A percentile compares a stretch with the other conserved stretches of the same genome.
These are phyloP conservation scores for Stegophylla sp. DNA, from an alignment of 2,888 invertebrate species.

Conservation along the genomic window DNA sequence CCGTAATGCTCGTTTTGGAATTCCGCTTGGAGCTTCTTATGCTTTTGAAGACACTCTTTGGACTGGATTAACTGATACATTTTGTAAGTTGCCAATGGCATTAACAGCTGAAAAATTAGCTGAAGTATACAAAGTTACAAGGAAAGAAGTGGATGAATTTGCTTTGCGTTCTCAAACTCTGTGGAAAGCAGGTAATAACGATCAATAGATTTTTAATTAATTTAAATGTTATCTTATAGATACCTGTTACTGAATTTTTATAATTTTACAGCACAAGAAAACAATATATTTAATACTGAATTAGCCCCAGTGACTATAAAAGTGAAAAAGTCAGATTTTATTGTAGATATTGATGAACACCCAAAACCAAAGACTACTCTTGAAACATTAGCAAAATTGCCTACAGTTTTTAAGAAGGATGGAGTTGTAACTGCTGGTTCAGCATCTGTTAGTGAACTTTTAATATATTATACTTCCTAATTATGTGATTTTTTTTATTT, in stretches of 20 bases:
- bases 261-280: slow-evolving; percentile 78
- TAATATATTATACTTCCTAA: neutral
- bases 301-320: slow-evolving; percentile 84
- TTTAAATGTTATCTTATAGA: too few relatives aligned
- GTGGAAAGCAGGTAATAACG: slow-evolving; percentile 79
- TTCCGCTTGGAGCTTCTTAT: slow-evolving; percentile 78
- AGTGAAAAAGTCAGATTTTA: slow-evolving; percentile 81
- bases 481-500: slow-evolving; percentile 12
- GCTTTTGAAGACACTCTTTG: slow-evolving; percentile 89
- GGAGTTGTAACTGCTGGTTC: slow-evolving; percentile 93
- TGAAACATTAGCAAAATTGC: slow-evolving; percentile 83
- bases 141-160: slow-evolving; percentile 85
- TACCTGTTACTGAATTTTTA: slow-evolving; percentile 9
- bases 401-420: slow-evolving; percentile 90
- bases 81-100: slow-evolving; percentile 93
- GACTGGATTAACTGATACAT: slow-evolving; percentile 85
- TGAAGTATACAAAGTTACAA: slow-evolving; percentile 79
- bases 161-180: slow-evolving; percentile 83
- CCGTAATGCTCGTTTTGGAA: slow-evolving; percentile 86
- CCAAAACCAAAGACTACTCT: slow-evolving; percentile 87
- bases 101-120: slow-evolving; percentile 94
- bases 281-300: slow-evolving; percentile 88
- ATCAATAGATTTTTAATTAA: slow-evolving; percentile 8
- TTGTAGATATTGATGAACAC: slow-evolving; percentile 88
- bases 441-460: slow-evolving; percentile 78